These are phyloP conservation scores for Cheiracanthium punctorium DNA, from an alignment of 2,888 invertebrate genomes.

Conservation along the genomic window DNA sequence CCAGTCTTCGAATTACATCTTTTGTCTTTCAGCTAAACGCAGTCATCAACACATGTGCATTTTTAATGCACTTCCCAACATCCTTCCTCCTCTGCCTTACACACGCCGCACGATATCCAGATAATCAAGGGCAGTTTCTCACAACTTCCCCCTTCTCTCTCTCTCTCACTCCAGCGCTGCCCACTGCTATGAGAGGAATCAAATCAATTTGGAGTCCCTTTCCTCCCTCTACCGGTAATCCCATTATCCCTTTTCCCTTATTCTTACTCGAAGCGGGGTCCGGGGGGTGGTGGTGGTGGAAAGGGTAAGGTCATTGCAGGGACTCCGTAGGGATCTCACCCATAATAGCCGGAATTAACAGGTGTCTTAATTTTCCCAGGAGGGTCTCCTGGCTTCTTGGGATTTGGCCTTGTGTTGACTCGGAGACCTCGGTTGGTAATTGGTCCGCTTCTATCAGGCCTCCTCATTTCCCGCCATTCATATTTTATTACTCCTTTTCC, in stretches of 20 bases:
- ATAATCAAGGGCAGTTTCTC: constrained; percentile 41
- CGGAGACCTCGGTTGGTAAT: constrained; percentile 58
- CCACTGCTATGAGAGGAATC: constrained; percentile 39
- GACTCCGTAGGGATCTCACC: constrained; percentile 52
- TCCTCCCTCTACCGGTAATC: constrained; percentile 50
- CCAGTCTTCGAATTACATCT: background rate
- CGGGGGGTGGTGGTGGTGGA: constrained; percentile 27
- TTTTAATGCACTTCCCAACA: constrained; percentile 15
- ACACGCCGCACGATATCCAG: background rate
- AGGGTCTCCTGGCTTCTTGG: constrained; percentile 31
- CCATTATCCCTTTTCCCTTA: constrained; percentile 46
- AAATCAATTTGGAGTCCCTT: constrained; percentile 59
- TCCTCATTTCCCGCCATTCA: constrained; percentile 66
- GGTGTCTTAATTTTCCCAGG: constrained; percentile 70
- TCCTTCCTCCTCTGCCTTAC: too few species aligned
- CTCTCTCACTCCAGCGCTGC: too few species aligned
- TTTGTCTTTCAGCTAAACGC: constrained; percentile 8
- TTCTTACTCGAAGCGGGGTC: constrained; percentile 5
- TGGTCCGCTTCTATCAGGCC: constrained; percentile 61
- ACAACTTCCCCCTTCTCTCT: constrained; percentile 11
- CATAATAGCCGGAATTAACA: constrained; percentile 70
- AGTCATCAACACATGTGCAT: constrained; percentile 29
- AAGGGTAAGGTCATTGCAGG: constrained; percentile 33
- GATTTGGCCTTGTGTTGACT: constrained; percentile 52
- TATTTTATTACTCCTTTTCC: constrained; percentile 58